Conservation (phyloP, 2,113 vertebrate genomes). For the Stomatorhinus ivindoensis region DNA sequence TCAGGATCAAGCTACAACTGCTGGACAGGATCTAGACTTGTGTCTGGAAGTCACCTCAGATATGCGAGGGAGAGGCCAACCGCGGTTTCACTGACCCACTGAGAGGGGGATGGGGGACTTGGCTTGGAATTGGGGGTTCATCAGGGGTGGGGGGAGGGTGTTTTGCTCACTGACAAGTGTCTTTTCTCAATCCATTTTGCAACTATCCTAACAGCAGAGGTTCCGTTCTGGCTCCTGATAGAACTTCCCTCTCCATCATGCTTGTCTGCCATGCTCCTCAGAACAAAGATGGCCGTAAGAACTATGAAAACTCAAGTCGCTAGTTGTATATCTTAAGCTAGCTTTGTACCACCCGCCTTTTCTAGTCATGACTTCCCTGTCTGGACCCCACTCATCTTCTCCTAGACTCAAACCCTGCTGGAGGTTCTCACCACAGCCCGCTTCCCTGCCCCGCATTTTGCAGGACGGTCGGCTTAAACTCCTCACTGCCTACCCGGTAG, state of each 20-base stretch:
- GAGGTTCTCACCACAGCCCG: background rate
- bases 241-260: background rate
- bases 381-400: background rate
- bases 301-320: background rate
- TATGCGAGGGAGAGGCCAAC: background rate
- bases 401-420: background rate
- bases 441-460: background rate
- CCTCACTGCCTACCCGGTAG: background rate
- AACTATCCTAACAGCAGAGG: background rate
- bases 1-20: background rate
- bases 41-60: background rate
- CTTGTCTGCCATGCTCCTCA: background rate
- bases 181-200: background rate
- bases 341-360: background rate
- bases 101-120: background rate
- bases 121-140: background rate
- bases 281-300: background rate
- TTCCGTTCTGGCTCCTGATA: background rate
- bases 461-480: background rate
- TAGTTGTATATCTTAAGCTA: background rate
- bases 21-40: background rate
- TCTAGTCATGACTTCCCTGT: background rate
- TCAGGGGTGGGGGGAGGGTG: background rate
- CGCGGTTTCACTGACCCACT: constrained; percentile 10
- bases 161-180: background rate